These are phyloP conservation scores for Halichoeres trimaculatus DNA, from an alignment of 2,113 vertebrate species.

Conservation along the genomic window DNA sequence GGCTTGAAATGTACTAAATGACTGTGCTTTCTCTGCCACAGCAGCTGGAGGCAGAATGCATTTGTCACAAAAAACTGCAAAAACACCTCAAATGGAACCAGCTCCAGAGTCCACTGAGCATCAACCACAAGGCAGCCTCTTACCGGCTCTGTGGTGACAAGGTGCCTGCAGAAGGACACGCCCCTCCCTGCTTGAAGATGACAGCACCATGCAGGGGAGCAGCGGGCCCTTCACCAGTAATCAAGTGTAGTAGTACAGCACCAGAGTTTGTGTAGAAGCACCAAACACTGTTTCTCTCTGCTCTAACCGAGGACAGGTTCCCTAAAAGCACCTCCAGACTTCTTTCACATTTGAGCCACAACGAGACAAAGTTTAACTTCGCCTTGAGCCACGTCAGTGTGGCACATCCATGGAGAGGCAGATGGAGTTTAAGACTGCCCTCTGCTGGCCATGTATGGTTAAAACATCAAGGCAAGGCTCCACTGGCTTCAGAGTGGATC, in stretches of 20 bases:
- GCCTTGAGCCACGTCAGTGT: slow-evolving; percentile 17
- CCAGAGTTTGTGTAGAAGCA: slow-evolving; percentile 72
- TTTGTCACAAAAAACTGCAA: slow-evolving; percentile 44
- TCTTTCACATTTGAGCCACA: slow-evolving; percentile 43
- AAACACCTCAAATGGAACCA: slow-evolving; percentile 43
- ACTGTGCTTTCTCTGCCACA: slow-evolving; percentile 56
- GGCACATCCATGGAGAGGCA: slow-evolving; percentile 16
- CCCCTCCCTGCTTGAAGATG: slow-evolving; percentile 69
- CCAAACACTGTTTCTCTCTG: slow-evolving; percentile 51
- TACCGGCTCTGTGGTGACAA: slow-evolving; percentile 54
- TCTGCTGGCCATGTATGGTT: slow-evolving; percentile 49
- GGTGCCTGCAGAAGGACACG: slow-evolving; percentile 54
- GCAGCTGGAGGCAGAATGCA: slow-evolving; percentile 54
- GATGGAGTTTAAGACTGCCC: slow-evolving; percentile 26
- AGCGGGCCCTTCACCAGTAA: slow-evolving; percentile 56
- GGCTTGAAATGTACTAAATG: slow-evolving; percentile 33
- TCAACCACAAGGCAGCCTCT: slow-evolving; percentile 22
- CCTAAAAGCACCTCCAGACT: slow-evolving; percentile 28
- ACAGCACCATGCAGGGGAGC: slow-evolving; percentile 77
- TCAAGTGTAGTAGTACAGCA: slow-evolving; percentile 79
- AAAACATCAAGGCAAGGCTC: slow-evolving; percentile 45
- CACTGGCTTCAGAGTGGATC: slow-evolving; percentile 28
- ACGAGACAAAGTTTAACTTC: slow-evolving; percentile 9
- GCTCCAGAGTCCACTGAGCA: slow-evolving; percentile 33
- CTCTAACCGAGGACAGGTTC: slow-evolving; percentile 11